These are phyloP conservation scores for Vandiemenella viatica DNA, from an alignment of 2,888 invertebrate species.

Conservation along the genomic window DNA sequence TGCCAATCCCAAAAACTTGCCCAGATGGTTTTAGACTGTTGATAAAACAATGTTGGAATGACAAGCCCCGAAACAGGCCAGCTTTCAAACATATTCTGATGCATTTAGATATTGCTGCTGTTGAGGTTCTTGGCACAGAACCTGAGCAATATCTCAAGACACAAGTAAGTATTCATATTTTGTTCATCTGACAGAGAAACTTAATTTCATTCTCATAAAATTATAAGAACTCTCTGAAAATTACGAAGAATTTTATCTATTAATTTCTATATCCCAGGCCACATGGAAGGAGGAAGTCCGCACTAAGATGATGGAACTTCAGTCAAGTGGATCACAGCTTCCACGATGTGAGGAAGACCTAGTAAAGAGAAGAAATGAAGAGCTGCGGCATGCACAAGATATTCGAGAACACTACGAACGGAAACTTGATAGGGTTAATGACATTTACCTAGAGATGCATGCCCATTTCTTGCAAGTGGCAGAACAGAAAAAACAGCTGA, in stretches of 20 bases:
- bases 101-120: slow-evolving; percentile 80
- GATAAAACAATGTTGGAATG: slow-evolving; percentile 83
- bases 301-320: slow-evolving; percentile 52
- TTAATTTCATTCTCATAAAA: too few relatives aligned
- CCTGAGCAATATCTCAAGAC: slow-evolving; percentile 62
- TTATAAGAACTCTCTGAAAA: not conserved
- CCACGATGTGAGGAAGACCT: slow-evolving; percentile 58
- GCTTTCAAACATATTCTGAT: slow-evolving; percentile 81
- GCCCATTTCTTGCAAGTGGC: slow-evolving; percentile 72
- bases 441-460: slow-evolving; percentile 76
- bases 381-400: slow-evolving; percentile 75
- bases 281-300: slow-evolving; percentile 78
- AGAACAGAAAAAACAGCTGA: slow-evolving; percentile 34
- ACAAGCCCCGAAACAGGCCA: slow-evolving; percentile 77
- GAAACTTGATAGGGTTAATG: slow-evolving; percentile 77
- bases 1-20: slow-evolving; percentile 82
- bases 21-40: slow-evolving; percentile 78
- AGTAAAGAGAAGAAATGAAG: slow-evolving; percentile 64
- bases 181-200: too few relatives aligned
- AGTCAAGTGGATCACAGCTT: slow-evolving; percentile 47
- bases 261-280: slow-evolving; percentile 27
- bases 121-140: slow-evolving; percentile 52
- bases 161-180: slow-evolving; percentile 38
- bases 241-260: not conserved
- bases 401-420: slow-evolving; percentile 79